Conservation (phyloP, 2,113 vertebrate species). For the Hydrolagus affinis region DNA sequence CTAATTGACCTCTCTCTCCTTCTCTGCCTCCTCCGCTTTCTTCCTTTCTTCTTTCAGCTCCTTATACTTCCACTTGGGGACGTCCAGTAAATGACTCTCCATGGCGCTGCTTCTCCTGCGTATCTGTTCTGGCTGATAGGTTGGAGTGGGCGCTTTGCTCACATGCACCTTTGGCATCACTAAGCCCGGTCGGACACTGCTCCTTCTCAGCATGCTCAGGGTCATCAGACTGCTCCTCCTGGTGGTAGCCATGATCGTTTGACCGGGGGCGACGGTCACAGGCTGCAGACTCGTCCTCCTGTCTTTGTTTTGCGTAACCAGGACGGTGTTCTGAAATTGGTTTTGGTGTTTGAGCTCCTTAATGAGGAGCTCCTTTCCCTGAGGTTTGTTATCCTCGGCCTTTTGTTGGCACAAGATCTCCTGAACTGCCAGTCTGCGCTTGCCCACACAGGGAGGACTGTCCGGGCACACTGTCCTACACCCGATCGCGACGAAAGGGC, state of each 20-base stretch:
- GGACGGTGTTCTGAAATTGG: constrained; percentile 60
- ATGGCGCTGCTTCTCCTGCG: constrained; percentile 57
- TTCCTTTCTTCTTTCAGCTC: constrained; percentile 79
- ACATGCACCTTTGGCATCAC: constrained; percentile 78
- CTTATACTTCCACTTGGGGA: constrained; percentile 94
- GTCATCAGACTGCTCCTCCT: constrained; percentile 74
- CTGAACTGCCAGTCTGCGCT: constrained; percentile 68
- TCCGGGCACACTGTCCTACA: constrained; percentile 80
- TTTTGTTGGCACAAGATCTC: constrained; percentile 70
- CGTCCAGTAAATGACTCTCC: constrained; percentile 69
- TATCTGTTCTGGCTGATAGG: constrained; percentile 66
- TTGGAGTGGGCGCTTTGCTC: constrained; percentile 69
- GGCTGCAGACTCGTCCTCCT: constrained; percentile 62
- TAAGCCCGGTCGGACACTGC: constrained; percentile 76
- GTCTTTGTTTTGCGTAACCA: constrained; percentile 55
- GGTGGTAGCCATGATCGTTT: constrained; percentile 36
- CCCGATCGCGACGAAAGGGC: constrained; percentile 68
- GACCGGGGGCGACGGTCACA: constrained; percentile 19
- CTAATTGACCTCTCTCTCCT: constrained; percentile 37
- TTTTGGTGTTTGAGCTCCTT: constrained; percentile 43
- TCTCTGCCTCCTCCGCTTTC: constrained; percentile 67
- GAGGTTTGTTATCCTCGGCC: constrained; percentile 46
- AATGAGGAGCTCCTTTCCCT: constrained; percentile 48
- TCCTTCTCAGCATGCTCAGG: constrained; percentile 63
- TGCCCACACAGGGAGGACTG: constrained; percentile 75